Conservation (phyloP, 2,888 invertebrate genomes). For the Ferdinandea cuprea region DNA sequence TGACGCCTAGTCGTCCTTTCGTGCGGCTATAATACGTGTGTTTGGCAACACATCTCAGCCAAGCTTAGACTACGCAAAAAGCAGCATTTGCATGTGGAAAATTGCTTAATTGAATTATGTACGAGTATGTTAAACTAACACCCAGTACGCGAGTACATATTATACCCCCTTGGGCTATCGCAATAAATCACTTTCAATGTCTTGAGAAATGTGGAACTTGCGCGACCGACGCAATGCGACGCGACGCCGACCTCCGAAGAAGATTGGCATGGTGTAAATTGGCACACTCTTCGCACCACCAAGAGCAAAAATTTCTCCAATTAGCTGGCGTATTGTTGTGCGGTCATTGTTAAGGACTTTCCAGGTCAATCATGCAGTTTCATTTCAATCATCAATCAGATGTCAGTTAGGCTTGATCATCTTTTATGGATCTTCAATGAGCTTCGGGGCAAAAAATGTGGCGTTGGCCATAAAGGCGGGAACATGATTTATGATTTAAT, state of each 20-base stretch:
- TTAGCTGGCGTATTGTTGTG: constrained; percentile 20
- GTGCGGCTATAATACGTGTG: constrained; percentile 12
- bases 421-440: background rate
- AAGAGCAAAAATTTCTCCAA: constrained; percentile 48
- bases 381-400: constrained; percentile 36
- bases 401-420: constrained; percentile 18
- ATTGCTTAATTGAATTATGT: constrained; percentile 69
- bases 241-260: background rate
- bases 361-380: constrained; percentile 39
- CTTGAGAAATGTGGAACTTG: constrained; percentile 23
- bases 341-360: constrained; percentile 33
- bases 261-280: background rate
- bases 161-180: constrained; percentile 27
- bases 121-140: constrained; percentile 42
- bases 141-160: constrained; percentile 25
- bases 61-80: background rate
- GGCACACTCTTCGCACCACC: constrained; percentile 7
- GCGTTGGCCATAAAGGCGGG: background rate
- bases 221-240: too few relatives aligned
- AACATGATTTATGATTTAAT: constrained; percentile 21
- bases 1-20: constrained; percentile 59
- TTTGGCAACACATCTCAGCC: constrained; percentile 28
- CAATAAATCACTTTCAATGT: constrained; percentile 61
- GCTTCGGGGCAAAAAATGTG: background rate
- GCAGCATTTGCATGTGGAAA: constrained; percentile 57